A percentile compares a stretch with the other conserved stretches of the same genome.
These are phyloP conservation scores for Parus major DNA, from an alignment of 2,113 vertebrate species.

Conservation along the genomic window DNA sequence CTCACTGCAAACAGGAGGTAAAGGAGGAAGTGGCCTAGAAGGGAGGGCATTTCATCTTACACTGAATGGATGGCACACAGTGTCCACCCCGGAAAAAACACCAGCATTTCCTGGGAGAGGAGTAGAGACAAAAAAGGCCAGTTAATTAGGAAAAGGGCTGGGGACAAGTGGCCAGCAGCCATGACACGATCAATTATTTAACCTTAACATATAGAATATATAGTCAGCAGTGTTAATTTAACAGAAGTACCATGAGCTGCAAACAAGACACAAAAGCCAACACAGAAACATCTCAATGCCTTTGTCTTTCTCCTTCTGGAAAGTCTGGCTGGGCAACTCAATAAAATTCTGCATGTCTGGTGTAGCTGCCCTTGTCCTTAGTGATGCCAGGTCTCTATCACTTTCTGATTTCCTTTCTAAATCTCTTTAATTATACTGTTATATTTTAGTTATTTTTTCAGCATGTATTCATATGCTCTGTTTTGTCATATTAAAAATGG, in stretches of 20 bases:
- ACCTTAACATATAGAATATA: background rate
- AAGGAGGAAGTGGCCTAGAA: background rate
- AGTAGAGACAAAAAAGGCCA: background rate
- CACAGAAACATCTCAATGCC: background rate
- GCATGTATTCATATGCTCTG: background rate
- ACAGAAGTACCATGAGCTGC: accelerated
- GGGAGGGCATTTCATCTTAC: accelerated
- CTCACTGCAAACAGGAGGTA: background rate
- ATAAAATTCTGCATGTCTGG: background rate
- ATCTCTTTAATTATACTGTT: background rate
- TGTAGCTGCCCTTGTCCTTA: background rate
- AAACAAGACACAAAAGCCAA: background rate
- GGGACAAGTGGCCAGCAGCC: background rate
- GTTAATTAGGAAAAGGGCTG: background rate
- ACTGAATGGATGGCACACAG: background rate
- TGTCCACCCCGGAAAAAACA: background rate
- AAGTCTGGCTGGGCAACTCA: background rate
- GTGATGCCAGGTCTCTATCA: background rate
- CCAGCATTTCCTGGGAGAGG: background rate
- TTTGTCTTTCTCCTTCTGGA: background rate
- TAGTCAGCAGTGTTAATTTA: background rate
- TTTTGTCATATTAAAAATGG: background rate
- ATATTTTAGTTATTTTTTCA: background rate
- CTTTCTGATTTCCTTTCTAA: background rate
- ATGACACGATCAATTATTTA: background rate